phyloP scores from a whole-genome alignment of 2,797 vertebrate species.

The Protosalanx chinensis region DNA sequence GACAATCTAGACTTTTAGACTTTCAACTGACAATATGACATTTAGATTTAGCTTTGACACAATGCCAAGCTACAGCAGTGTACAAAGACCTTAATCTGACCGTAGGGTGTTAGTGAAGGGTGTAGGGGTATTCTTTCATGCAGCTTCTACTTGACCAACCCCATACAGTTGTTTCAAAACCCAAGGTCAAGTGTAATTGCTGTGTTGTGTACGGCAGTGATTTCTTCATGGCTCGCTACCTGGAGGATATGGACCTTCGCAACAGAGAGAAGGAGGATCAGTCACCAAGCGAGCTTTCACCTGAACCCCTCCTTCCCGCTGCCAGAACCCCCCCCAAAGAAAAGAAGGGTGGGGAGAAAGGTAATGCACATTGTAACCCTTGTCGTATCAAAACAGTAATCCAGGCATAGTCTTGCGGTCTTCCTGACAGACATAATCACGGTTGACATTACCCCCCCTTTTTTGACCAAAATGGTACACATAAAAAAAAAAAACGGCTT shows the following conservation, averaged over 20 bases:
- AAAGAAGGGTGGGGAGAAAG: slow-evolving; percentile 47
- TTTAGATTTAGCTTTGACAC: no score
- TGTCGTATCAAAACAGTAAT: background rate
- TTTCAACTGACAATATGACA: no score
- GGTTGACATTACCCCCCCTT: background rate
- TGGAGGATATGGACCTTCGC: slow-evolving; percentile 51
- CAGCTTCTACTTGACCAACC: background rate
- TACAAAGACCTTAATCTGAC: no score
- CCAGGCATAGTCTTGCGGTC: background rate
- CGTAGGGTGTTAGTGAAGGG: no score
- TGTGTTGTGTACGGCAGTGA: slow-evolving; percentile 46
- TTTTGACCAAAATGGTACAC: background rate
- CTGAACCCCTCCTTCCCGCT: slow-evolving; percentile 18
- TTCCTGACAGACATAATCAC: background rate
- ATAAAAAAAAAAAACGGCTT: background rate
- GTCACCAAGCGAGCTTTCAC: slow-evolving; percentile 5
- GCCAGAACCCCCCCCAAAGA: slow-evolving; percentile 25
- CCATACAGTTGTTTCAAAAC: background rate
- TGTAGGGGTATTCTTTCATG: no score
- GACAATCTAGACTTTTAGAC: no score
- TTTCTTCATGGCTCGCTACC: slow-evolving; percentile 56
- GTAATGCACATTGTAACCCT: slow-evolving; percentile 17
- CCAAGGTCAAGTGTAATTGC: background rate
- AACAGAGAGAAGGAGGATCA: slow-evolving; percentile 34
- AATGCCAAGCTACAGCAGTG: no score